Percentiles rank a stretch among this genome's conserved stretches.
Conservation (phyloP, 2,888 invertebrate species). For the Blastobasis lacticolella region DNA sequence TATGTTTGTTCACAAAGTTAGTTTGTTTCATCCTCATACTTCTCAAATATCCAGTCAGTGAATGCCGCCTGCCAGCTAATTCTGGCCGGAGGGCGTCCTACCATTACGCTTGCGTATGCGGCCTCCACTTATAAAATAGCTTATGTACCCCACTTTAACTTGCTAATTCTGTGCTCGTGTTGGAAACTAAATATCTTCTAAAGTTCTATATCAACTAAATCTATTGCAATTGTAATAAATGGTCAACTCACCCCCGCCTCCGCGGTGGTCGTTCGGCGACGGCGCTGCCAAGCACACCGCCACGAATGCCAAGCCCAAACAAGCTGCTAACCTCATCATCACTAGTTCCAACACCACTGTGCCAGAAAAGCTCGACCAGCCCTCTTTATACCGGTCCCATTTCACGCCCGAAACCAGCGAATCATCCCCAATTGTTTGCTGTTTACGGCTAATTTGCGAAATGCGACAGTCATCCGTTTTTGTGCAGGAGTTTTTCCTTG, state of each 20-base stretch:
- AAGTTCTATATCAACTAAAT: no score
- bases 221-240: no score
- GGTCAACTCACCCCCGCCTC: background rate
- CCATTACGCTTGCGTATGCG: no score
- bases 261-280: background rate
- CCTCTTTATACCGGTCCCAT: slow-evolving; percentile 34
- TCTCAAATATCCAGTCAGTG: no score
- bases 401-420: slow-evolving; percentile 25
- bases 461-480: slow-evolving; percentile 36
- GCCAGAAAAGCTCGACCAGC: slow-evolving; percentile 5
- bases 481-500: background rate
- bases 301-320: slow-evolving; percentile 22
- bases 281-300: slow-evolving; percentile 35
- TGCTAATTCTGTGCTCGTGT: no score
- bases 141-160: no score
- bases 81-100: no score
- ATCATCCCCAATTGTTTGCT: slow-evolving; percentile 28
- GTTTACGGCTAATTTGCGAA: slow-evolving; percentile 31
- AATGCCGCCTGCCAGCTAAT: no score
- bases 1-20: no score
- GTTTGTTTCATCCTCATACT: no score
- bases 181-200: no score
- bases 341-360: slow-evolving; percentile 18
- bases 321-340: slow-evolving; percentile 27
- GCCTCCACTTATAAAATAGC: no score